Evolutionary conservation across 2,888 invertebrate genomes (phyloP), one percentile per base, ranked within the genome.

Genomic region (Apantesis nais): DNA sequence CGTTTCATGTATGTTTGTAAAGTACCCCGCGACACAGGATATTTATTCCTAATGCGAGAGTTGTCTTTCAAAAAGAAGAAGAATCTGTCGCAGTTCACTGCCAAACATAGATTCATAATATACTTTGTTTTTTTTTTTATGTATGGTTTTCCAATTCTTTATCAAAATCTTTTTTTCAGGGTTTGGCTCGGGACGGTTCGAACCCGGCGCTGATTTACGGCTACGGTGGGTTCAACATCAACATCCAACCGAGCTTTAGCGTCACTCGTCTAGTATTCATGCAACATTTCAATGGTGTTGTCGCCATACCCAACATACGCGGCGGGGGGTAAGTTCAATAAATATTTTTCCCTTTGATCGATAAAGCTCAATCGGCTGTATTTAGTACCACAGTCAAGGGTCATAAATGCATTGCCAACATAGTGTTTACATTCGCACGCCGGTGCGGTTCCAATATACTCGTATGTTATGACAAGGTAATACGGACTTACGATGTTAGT

Each of bases 201-300:
- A 96, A 96, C 86, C 98, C 99, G 0, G 97, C 98, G 76, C 94
- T 99, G 63, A 93, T 99, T 52, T 99, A 99, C 91, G 99, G 99
- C 25, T 99, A 99, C 91, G 99, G 99, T 69, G 99, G 99, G 0
- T 99, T 99, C 92, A 99, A 99, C 94, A 97, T 98, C 80, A 98
- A 98, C 89, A 95, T 99, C 78, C 97, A 97, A 88, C 99, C 99
- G 9, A 96, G 96, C 66, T 99, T 99, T 94, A 98, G 98, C 82
- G 97, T 99, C 41, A 97, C 97, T 22, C 96, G 98, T 69, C 92
- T 99, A 48, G 97, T 99, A 78, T 99, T 99, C 90, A 97, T 99
- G 88, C 97, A 98, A 85, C 97, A 98, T 86, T 97, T 99, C 79
- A 96, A 97, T 88, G 99, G 99, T 1, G 96, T 99, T 67, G 96